These are phyloP conservation scores for Meteorus sp. DNA, from an alignment of 1,140 invertebrate species.

Conservation along the genomic window DNA sequence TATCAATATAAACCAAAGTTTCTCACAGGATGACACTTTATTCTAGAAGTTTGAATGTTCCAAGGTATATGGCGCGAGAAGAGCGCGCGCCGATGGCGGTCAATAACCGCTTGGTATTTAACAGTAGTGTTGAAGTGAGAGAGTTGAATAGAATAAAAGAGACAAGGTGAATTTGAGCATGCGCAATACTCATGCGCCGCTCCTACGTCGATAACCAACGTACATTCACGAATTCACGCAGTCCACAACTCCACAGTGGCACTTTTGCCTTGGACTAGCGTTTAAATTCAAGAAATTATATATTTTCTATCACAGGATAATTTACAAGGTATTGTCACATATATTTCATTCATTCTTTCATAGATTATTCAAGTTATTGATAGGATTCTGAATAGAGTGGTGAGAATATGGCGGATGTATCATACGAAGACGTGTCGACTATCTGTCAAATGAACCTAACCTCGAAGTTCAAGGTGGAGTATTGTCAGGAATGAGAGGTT, in stretches of 20 bases:
- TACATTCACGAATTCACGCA: no score
- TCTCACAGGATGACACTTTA: not conserved
- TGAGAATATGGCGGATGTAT: no score
- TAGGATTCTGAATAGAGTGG: no score
- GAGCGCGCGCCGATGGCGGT: not conserved
- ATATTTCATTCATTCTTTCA: not conserved
- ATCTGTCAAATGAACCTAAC: constrained; percentile 11
- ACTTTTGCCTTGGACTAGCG: not conserved
- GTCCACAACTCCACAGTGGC: not conserved
- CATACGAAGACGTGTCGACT: no score
- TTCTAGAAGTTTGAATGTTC: not conserved
- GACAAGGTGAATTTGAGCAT: not conserved
- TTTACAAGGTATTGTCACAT: no score
- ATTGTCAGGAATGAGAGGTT: no score
- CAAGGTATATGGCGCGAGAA: not conserved
- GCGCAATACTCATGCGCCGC: not conserved
- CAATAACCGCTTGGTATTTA: not conserved
- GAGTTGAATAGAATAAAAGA: not conserved
- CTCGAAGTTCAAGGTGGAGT: no score
- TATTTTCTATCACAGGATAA: no score
- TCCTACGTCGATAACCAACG: not conserved
- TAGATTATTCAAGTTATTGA: no score
- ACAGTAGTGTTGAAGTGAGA: no score
- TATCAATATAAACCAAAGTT: constrained; percentile 1
- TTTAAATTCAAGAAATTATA: not conserved